These are phyloP conservation scores for Eustalomyia histrio DNA, from an alignment of 2,888 invertebrate species.

Conservation along the genomic window DNA sequence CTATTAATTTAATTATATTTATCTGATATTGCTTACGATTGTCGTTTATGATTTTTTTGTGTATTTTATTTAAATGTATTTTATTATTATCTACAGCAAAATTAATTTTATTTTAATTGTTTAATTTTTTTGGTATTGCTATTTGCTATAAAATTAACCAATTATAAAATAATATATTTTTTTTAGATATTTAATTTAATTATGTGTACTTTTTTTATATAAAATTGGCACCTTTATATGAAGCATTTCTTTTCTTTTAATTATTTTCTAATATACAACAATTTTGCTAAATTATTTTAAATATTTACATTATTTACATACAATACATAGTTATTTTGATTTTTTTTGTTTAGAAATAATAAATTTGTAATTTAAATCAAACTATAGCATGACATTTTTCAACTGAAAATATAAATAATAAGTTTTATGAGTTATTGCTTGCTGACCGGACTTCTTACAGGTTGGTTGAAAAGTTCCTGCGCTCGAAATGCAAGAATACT, in stretches of 20 bases:
- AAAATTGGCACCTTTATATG: slow-evolving; percentile 48
- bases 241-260: slow-evolving; percentile 33
- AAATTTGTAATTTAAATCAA: too few species aligned
- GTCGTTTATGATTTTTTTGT: slow-evolving; percentile 58
- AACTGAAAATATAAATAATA: too few species aligned
- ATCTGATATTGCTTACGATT: slow-evolving; percentile 68
- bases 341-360: not conserved
- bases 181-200: slow-evolving; percentile 1
- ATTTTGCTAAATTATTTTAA: slow-evolving; percentile 4
- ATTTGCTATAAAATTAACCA: slow-evolving; percentile 18
- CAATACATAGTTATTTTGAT: not conserved
- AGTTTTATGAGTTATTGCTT: too few species aligned
- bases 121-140: slow-evolving; percentile 9
- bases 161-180: slow-evolving; percentile 17
- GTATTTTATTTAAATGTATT: not conserved
- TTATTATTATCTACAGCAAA: not conserved
- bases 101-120: not conserved
- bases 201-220: slow-evolving; percentile 17
- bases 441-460: too few species aligned
- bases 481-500: too few species aligned
- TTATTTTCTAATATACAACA: slow-evolving; percentile 2
- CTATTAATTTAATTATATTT: slow-evolving; percentile 23
- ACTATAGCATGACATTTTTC: too few species aligned
- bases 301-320: slow-evolving; percentile 1
- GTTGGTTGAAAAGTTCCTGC: too few species aligned